These are phyloP conservation scores for Aphelinus certus DNA, from an alignment of 1,140 invertebrate species.

Conservation along the genomic window DNA sequence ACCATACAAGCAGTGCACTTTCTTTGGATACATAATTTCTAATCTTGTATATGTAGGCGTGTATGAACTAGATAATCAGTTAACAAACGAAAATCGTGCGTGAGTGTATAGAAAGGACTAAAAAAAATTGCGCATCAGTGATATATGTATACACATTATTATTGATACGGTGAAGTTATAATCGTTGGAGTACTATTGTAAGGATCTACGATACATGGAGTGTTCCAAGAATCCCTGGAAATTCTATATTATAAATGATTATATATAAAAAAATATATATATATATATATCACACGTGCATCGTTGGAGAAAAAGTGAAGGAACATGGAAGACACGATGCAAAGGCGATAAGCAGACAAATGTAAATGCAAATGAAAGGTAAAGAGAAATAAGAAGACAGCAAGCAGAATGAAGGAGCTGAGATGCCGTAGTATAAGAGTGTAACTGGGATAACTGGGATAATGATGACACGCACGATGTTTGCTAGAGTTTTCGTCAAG, in stretches of 20 bases:
- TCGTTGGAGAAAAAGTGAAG: neutral
- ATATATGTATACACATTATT: conserved; percentile 7
- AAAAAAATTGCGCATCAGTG: neutral
- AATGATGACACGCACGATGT: neutral
- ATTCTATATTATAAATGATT: conserved; percentile 28
- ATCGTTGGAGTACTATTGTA: conserved; percentile 26
- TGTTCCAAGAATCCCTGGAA: conserved; percentile 29
- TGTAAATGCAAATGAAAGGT: neutral
- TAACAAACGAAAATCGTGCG: neutral
- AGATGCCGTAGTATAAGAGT: neutral
- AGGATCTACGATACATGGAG: neutral
- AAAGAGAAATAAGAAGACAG: conserved; percentile 2
- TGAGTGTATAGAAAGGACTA: conserved; percentile 2
- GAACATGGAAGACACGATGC: neutral
- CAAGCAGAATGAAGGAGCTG: neutral
- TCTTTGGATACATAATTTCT: conserved; percentile 1
- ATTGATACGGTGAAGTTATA: conserved; percentile 27
- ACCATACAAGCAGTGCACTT: neutral
- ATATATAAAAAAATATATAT: neutral
- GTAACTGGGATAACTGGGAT: neutral
- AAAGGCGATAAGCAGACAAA: neutral
- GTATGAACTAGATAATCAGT: conserved; percentile 5
- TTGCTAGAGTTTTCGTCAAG: neutral
- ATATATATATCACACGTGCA: conserved; percentile 1
- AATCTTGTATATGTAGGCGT: neutral